Evolutionary conservation across 1,140 invertebrate genomes (phyloP).

Genomic region (Zelostemma sp.): DNA sequence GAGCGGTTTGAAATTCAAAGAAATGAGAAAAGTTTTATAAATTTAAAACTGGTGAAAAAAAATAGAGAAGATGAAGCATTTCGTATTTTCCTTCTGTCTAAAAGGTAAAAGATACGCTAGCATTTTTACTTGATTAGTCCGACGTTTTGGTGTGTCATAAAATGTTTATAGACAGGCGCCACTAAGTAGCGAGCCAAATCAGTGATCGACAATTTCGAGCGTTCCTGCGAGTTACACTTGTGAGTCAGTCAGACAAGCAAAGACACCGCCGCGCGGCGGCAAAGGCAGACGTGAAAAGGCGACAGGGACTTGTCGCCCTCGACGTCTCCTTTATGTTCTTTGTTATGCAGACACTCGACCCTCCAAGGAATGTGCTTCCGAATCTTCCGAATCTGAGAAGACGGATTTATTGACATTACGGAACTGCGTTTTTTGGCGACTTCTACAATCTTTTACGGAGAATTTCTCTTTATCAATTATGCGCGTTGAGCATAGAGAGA

Average conservation of each 20-base stretch:
- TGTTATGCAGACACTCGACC: not conserved
- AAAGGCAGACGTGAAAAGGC: not conserved
- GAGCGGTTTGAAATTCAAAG: no score
- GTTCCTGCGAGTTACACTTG: not conserved
- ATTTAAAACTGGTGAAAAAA: no score
- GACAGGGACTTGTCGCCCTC: not conserved
- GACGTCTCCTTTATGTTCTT: not conserved
- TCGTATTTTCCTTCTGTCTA: no score
- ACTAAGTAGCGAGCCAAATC: constrained; percentile 18
- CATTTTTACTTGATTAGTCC: constrained; percentile 23
- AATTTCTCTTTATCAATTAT: not conserved
- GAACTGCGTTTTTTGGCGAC: not conserved
- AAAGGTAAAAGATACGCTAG: no score
- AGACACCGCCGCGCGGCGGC: not conserved
- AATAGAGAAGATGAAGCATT: no score
- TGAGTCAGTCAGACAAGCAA: no score
- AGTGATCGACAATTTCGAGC: not conserved
- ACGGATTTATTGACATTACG: no score
- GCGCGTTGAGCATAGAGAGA: not conserved
- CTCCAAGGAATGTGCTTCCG: not conserved
- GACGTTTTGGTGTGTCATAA: not conserved
- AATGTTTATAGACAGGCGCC: constrained; percentile 13
- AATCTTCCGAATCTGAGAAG: not conserved
- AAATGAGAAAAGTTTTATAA: no score
- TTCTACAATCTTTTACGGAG: not conserved